These are phyloP conservation scores for Drosophila niveifrons DNA, from an alignment of 2,888 invertebrate genomes.

Conservation along the genomic window DNA sequence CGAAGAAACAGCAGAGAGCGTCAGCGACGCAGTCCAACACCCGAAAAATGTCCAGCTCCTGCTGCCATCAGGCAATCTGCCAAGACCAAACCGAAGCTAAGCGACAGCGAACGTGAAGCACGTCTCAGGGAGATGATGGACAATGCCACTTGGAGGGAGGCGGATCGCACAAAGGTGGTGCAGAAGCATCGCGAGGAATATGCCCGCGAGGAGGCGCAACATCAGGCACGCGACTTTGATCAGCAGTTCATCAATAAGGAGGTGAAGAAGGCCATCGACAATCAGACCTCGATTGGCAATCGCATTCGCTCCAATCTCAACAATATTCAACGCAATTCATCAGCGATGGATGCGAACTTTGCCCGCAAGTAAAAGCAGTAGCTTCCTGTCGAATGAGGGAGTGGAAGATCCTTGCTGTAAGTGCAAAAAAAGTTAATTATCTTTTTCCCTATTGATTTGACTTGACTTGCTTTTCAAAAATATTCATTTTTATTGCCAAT, in stretches of 20 bases:
- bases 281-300: conserved; percentile 91
- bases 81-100: conserved; percentile 82
- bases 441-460: neutral
- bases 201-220: conserved; percentile 85
- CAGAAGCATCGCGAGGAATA: conserved; percentile 88
- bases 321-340: conserved; percentile 93
- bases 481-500: neutral
- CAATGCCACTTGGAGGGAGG: conserved; percentile 91
- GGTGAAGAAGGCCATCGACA: conserved; percentile 85
- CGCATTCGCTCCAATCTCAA: conserved; percentile 95
- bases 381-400: neutral
- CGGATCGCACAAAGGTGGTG: conserved; percentile 88
- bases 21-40: conserved; percentile 13
- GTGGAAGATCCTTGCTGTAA: neutral
- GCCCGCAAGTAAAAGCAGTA: conserved; percentile 87
- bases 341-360: conserved; percentile 94
- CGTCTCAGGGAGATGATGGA: conserved; percentile 92
- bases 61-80: conserved; percentile 16
- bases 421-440: neutral
- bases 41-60: conserved; percentile 15
- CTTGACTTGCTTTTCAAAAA: neutral
- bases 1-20: conserved; percentile 1
- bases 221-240: conserved; percentile 86
- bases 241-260: conserved; percentile 86
- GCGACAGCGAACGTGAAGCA: conserved; percentile 89